Base-by-base conservation (phyloP, 1,140 invertebrate species). In the Pseudomyrmex sp. region DNA sequence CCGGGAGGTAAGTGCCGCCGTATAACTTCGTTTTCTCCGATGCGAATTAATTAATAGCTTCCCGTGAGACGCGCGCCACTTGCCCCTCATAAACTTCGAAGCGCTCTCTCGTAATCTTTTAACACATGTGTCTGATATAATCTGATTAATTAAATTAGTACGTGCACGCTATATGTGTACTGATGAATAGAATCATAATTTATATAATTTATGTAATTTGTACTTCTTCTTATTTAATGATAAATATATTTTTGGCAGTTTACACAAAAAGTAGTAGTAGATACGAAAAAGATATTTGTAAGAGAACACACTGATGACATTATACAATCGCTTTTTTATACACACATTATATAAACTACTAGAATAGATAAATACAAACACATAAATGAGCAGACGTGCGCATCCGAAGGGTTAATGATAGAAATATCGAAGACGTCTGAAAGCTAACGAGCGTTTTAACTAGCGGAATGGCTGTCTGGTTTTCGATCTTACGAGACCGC, bases 401-500 rank as follows among this genome's bases (percentile, higher is more conserved):
- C 13, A 18, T 44, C 5, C 8, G 18, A 15, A 13, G 18, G 15
- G 0, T 69, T 58, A 58, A 72, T n/a, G n/a, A 18, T 9, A 63
- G 54, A 35, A 20, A 50, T 54, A 23, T 70, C 58, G 26, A 82
- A 77, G n/a, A 68, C 18, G 62, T 79, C 44, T 35, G 56, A 52
- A 8, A 13, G 13, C 50, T 83, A 83, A 83, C 46, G 74, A 69
- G 58, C 74, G 48, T 12, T 56, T 4, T 59, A 79, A 83, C 74
- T 66, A 63, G 23, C 26, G 52, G 72, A 72, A 65, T 48, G 74
- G 70, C 52, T 62, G 56, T 76, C 84, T 87, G 80, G 82, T 82
- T 90, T 90, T 89, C 89, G 84, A 90, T 90, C 88, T 88, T 84
- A 76, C 89, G 85, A 83, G 85, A 83, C 73, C 54, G 87, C 83